Conservation (phyloP, 2,888 invertebrate genomes). For the Eledone cirrhosa region DNA sequence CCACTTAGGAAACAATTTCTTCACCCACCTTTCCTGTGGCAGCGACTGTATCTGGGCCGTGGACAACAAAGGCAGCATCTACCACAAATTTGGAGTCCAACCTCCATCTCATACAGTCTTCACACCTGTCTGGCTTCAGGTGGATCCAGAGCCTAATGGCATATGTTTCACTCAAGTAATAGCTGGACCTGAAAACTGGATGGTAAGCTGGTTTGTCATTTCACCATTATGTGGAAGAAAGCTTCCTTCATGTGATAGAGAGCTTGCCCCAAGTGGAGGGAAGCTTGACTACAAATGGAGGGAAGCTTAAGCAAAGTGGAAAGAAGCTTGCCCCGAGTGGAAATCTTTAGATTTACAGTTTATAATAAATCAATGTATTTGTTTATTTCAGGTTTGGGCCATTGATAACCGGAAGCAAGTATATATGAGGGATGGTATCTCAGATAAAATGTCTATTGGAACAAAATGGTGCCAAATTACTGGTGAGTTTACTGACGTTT, state of each 20-base stretch:
- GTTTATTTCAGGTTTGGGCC: slow-evolving; percentile 69
- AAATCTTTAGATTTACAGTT: too few species aligned
- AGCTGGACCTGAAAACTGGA: slow-evolving; percentile 57
- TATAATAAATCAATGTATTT: too few species aligned
- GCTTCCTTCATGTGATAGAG: neutral
- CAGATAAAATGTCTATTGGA: slow-evolving; percentile 69
- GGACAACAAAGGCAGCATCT: slow-evolving; percentile 68
- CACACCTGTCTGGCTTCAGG: slow-evolving; percentile 69
- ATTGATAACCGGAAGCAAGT: slow-evolving; percentile 68
- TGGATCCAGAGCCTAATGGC: slow-evolving; percentile 58
- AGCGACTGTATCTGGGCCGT: slow-evolving; percentile 69
- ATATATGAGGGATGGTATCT: slow-evolving; percentile 69
- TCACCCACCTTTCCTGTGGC: slow-evolving; percentile 68
- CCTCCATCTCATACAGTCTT: slow-evolving; percentile 65
- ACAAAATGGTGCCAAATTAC: slow-evolving; percentile 69
- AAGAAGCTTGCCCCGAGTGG: too few species aligned
- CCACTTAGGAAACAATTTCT: slow-evolving; percentile 58
- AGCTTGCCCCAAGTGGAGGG: neutral
- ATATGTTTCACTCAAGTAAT: slow-evolving; percentile 61
- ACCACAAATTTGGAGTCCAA: slow-evolving; percentile 68
- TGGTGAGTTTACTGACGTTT: slow-evolving; percentile 47
- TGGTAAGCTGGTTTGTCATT: slow-evolving; percentile 45
- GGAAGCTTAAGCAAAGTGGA: too few species aligned
- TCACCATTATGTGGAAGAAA: neutral
- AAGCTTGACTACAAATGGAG: too few species aligned